Evolutionary conservation across 2,888 invertebrate species (phyloP).

Genomic region (Galeopsomyia nigrocyanea): DNA sequence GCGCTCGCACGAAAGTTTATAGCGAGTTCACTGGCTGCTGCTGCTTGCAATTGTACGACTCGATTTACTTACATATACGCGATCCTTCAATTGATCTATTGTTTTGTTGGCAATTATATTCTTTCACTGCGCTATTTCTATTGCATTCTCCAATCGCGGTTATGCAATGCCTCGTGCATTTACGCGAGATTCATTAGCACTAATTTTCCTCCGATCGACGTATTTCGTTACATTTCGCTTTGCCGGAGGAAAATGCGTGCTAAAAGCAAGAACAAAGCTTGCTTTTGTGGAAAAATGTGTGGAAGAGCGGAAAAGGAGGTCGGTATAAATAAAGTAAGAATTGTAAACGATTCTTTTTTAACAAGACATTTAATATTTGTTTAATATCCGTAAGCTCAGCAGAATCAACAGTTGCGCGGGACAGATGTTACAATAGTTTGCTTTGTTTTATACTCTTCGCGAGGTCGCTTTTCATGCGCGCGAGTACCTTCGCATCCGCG

Average conservation of each 20-base stretch:
- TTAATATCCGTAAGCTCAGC: conserved; percentile 63
- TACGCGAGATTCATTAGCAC: no score
- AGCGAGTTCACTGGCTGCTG: neutral
- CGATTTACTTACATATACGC: conserved; percentile 14
- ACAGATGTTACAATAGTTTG: conserved; percentile 54
- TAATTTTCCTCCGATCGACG: no score
- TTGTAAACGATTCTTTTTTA: conserved; percentile 54
- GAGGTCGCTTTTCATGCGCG: conserved; percentile 40
- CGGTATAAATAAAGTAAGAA: conserved; percentile 2
- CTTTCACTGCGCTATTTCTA: no score
- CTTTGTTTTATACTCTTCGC: conserved; percentile 4
- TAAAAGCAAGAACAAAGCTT: no score
- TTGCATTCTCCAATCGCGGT: no score
- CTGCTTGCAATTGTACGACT: conserved; percentile 15
- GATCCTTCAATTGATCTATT: neutral
- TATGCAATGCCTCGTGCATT: no score
- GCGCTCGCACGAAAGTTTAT: neutral
- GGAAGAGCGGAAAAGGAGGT: neutral
- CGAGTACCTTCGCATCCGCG: conserved; percentile 53
- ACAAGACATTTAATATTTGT: conserved; percentile 65
- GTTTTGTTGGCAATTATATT: no score
- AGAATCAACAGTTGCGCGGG: conserved; percentile 62
- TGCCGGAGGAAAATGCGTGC: no score
- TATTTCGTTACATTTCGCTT: no score
- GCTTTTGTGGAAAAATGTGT: neutral